Conservation (phyloP, 2,113 vertebrate species). For the Trinectes maculatus region DNA sequence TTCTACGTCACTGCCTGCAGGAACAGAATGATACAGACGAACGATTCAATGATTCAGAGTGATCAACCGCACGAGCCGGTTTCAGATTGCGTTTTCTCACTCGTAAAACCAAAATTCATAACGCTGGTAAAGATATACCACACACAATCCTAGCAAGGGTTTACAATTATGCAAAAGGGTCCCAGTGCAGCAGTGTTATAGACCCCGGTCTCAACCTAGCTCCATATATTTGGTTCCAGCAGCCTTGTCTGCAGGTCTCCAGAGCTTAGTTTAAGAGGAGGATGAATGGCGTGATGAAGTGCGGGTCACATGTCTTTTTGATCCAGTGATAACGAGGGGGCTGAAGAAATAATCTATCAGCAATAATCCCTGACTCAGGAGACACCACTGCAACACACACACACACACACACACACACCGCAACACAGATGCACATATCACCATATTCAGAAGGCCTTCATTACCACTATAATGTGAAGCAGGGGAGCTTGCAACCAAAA, state of each 20-base stretch:
- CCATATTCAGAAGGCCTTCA: constrained; percentile 89
- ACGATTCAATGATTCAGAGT: constrained; percentile 40
- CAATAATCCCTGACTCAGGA: constrained; percentile 82
- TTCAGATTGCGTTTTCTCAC: constrained; percentile 36
- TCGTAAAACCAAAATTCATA: constrained; percentile 48
- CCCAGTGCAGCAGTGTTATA: constrained; percentile 68
- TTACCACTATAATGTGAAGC: constrained; percentile 80
- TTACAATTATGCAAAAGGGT: constrained; percentile 73
- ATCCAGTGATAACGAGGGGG: constrained; percentile 82
- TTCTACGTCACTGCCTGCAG: background rate
- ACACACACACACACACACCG: constrained; percentile 40
- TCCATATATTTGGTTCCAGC: constrained; percentile 68
- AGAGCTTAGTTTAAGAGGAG: constrained; percentile 78
- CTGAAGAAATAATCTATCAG: constrained; percentile 82
- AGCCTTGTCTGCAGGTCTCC: constrained; percentile 68
- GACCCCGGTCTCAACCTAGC: constrained; percentile 49
- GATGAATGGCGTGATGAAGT: constrained; percentile 82
- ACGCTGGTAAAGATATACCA: constrained; percentile 47
- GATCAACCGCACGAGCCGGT: background rate
- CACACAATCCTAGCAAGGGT: constrained; percentile 37
- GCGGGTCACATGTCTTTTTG: constrained; percentile 80
- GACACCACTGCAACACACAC: constrained; percentile 69
- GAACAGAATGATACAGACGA: constrained; percentile 22
- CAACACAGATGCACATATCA: constrained; percentile 80
- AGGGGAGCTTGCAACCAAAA: constrained; percentile 78